Evolutionary conservation across 2,113 vertebrate species (phyloP), one percentile per base, ranked within the genome.

Genomic region (Panthera leo): DNA sequence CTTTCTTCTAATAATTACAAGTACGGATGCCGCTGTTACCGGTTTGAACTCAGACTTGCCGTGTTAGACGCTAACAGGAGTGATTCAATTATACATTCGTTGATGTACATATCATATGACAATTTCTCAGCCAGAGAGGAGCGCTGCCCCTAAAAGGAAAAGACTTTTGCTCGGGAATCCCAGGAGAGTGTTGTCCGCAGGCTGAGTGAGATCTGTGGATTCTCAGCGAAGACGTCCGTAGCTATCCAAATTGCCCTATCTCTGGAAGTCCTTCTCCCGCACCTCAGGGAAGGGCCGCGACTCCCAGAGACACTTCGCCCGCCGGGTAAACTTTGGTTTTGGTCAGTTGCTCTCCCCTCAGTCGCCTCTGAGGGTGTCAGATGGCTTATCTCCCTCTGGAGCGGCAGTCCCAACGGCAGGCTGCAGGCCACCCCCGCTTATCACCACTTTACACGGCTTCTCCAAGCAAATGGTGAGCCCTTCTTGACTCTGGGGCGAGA

Each of bases 401-500:
- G 98, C 97, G 92, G 98, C 97, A 98, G 99, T 97, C 19, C 18
- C 95, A 98, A 98, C 76, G 96, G 98, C 89, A 67, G 97, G 98
- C 97, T 97, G 97, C 96, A 98, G 98, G 29, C 36, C 98, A 95
- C 65, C 80, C 84, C 31, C 65, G 98, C 99, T 99, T 98, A 98
- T 98, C 99, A 89, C 90, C 5, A 96, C 98, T 98, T 98, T 98
- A 98, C 99, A 98, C 98, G 98, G 98, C 97, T 98, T 99, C 98
- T 99, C 98, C 99, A 99, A 99, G 99, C 99, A 99, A 99, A 99
- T 98, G 98, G 99, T 99, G 99, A 98, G 98, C 98, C 98, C 98
- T 99, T 97, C 98, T 98, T 99, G 99, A 99, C 98, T 99, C 65
- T 31, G 73, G 98, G 99, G 98, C 87, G 97, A 98, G 99, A 98